Evolutionary conservation across 35 echinoderm and acorn worm species (phyloP), one percentile per base, ranked within the genome.

Genomic region (Ptychodera flava): DNA sequence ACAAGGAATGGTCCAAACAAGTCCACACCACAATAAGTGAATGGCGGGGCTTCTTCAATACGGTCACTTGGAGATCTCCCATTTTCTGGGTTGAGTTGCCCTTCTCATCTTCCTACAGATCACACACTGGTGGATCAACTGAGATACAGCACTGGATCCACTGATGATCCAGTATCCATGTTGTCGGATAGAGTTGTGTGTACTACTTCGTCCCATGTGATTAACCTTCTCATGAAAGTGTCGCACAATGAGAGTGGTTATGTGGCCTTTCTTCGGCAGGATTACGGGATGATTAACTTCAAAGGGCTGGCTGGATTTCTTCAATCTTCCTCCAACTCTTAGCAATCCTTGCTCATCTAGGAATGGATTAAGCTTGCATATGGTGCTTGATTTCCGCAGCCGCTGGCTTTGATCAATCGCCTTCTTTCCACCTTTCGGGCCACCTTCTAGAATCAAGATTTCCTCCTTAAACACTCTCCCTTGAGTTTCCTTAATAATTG

Each of bases 311-410:
- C 28, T 81, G 36, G 91, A 35, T 86, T 85, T 45, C 29, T 53
- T 22, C 16, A 96, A 35, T 0, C 91, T 36, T 81, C 94, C 94
- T 31, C 91, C 91, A 77, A 97, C 86, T 86, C 94, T 79, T 27
- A 97, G 38, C 16, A 93, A n/a, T 1, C 91, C 89, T 6, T 89
- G 35, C 80, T 88, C 78, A 83, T 95, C 93, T 28, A 97, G 78
- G 35, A 78, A 93, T 37, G 91, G 95, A 53, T 91, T 89, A 29
- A 97, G 80, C 85, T 93, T 90, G 81, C 77, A 91, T 22, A 97
- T 80, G 31, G 76, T 35, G 31, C 90, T 91, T 29, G 1, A 28
- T 30, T 35, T 83, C 82, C 84, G 83, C 22, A 85, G 15, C n/a
- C n/a, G n/a, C n/a, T n/a, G n/a, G n/a, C n/a, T 32, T 32, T 80